These are phyloP conservation scores for Tetranychus truncatus DNA, from an alignment of 2,888 invertebrate species.

Conservation along the genomic window DNA sequence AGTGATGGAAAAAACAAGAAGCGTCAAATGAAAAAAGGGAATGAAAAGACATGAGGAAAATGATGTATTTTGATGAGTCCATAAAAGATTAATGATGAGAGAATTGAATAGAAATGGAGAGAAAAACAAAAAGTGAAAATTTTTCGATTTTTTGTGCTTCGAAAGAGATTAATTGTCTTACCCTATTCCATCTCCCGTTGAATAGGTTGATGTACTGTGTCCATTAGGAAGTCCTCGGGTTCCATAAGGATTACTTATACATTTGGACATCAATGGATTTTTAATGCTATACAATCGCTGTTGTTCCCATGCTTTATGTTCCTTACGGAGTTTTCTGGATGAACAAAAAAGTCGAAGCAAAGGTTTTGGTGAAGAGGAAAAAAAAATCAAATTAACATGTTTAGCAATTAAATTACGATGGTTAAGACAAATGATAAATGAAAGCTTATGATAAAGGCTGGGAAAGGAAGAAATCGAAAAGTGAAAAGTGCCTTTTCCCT, in stretches of 20 bases:
- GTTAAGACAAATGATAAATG: no score
- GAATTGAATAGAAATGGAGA: neutral
- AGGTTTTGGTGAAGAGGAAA: no score
- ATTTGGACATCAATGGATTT: slow-evolving; percentile 27
- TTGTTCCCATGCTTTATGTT: slow-evolving; percentile 28
- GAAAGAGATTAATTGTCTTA: slow-evolving; percentile 3
- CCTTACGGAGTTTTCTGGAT: slow-evolving; percentile 24
- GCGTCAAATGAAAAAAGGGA: neutral
- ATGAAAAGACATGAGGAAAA: no score
- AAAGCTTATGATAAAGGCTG: neutral
- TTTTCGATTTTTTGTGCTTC: neutral
- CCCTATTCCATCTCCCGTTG: slow-evolving; percentile 22
- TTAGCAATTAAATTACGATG: neutral
- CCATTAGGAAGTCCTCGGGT: slow-evolving; percentile 26
- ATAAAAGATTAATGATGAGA: neutral
- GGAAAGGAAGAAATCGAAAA: neutral
- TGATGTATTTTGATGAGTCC: no score
- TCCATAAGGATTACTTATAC: slow-evolving; percentile 26
- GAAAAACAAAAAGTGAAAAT: neutral
- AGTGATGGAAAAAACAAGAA: neutral
- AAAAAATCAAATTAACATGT: neutral
- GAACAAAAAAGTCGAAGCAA: neutral
- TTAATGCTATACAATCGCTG: slow-evolving; percentile 28
- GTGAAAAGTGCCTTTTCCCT: no score
- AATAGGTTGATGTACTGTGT: slow-evolving; percentile 19